Base-by-base conservation (phyloP, 2,113 vertebrate species). In the Actinemys pallida region DNA sequence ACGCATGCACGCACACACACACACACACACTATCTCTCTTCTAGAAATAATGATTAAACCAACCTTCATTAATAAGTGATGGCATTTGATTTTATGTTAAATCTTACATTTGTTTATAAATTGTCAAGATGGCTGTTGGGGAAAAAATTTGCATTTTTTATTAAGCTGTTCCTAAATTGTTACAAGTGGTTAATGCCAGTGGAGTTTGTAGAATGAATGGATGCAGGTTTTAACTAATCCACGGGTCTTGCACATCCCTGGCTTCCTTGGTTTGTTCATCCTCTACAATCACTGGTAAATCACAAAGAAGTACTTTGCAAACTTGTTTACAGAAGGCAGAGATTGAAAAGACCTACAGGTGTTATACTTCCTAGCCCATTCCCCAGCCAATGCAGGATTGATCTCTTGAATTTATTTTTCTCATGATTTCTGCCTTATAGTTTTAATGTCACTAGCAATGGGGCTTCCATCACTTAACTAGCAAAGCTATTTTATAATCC, bases 41-140 rank as follows among this genome's bases (percentile, higher is more conserved):
- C 47, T 81, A 65, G 57, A 59, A 94, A 91, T 86, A 97, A 96
- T 76, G 5, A 83, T 90, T 94, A 89, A 95, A 56, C 84, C 57
- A 39, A 65, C 65, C 16, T 65, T 93, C 35, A 56, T 84, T 95
- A 94, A 93, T 96, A 96, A 95, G 3, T 72, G 57, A 84, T 80
- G 9, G 59, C 50, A 25, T 22, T 72, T 84, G 6, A 10, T 79
- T 94, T 83, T 31, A 81, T 16, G 31, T 8, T 22, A 76, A 45
- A 85, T 83, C 35, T 92, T 65, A n/a, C 42, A 83, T 81, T 69
- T 9, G 93, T 92, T 93, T 86, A 89, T 81, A 93, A 92, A 47
- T 57, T 16, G 82, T 78, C 11, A 72, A 11, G 69, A 79, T 75
- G 52, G 16, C 59, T 89, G 20, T 22, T 91, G 89, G 91, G 88